Conservation (phyloP, 2,888 invertebrate species). For the Alitta virens region DNA sequence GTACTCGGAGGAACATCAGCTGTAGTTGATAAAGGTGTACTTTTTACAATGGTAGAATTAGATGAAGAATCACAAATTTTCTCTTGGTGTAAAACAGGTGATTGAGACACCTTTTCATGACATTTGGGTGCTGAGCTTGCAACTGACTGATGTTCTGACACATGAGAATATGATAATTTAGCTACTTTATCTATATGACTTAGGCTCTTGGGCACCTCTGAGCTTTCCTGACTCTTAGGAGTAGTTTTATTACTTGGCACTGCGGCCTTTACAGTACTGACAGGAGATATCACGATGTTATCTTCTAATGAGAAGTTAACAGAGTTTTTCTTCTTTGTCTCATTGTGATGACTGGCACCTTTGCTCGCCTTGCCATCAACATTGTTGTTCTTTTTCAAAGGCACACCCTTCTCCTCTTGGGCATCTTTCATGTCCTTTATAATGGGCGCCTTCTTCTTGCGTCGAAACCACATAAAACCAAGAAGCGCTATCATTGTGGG, state of each 20-base stretch:
- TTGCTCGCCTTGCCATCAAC: not conserved
- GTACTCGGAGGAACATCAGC: too few species aligned
- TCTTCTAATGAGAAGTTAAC: not conserved
- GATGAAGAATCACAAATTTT: too few species aligned
- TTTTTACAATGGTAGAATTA: too few species aligned
- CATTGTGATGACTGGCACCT: not conserved
- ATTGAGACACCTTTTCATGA: too few species aligned
- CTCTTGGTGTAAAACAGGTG: too few species aligned
- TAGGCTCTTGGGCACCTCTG: not conserved
- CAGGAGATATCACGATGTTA: not conserved
- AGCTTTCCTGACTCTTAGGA: not conserved
- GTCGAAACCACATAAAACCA: constrained; percentile 16
- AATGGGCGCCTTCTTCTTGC: constrained; percentile 12
- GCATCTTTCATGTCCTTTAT: not conserved
- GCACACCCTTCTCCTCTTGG: not conserved
- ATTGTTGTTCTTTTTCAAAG: not conserved
- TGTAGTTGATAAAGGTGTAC: too few species aligned
- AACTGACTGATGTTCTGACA: too few species aligned
- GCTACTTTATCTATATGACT: too few species aligned
- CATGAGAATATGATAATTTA: too few species aligned
- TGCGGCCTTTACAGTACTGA: not conserved
- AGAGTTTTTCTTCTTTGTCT: not conserved
- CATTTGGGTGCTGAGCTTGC: too few species aligned
- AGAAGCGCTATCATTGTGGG: constrained; percentile 11
- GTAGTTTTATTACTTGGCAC: not conserved